phyloP scores from a whole-genome alignment of 2,888 invertebrate genomes.

The Ctenicera cuprea region DNA sequence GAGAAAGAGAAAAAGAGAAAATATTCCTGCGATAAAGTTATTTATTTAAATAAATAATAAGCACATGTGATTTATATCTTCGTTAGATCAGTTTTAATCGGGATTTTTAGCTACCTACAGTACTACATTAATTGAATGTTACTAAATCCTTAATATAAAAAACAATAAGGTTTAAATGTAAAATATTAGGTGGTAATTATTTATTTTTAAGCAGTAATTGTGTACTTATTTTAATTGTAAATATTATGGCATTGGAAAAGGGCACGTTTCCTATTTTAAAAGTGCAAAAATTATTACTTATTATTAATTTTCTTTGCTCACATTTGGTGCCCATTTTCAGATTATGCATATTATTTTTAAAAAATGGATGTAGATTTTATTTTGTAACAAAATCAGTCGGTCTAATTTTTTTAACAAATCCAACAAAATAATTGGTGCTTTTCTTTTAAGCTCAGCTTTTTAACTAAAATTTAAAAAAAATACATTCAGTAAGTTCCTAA shows the following conservation, averaged over 20 bases:
- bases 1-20: too few species aligned
- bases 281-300: constrained; percentile 57
- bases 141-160: constrained; percentile 23
- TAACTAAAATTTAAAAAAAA: not conserved
- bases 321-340: constrained; percentile 44
- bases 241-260: constrained; percentile 44
- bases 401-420: constrained; percentile 19
- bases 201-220: constrained; percentile 45
- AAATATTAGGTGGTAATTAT: constrained; percentile 41
- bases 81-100: constrained; percentile 20
- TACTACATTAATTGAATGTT: constrained; percentile 18
- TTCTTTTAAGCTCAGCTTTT: not conserved
- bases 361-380: constrained; percentile 23
- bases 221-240: constrained; percentile 50
- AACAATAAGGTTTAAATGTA: constrained; percentile 25
- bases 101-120: constrained; percentile 22
- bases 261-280: constrained; percentile 61
- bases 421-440: not conserved
- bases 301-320: constrained; percentile 43
- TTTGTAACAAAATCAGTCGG: constrained; percentile 39
- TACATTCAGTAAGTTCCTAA: not conserved
- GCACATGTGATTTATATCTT: constrained; percentile 37
- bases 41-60: constrained; percentile 25
- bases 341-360: constrained; percentile 36
- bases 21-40: constrained; percentile 27